Conservation (phyloP, 2,113 vertebrate species). For the Ctenomys sociabilis region DNA sequence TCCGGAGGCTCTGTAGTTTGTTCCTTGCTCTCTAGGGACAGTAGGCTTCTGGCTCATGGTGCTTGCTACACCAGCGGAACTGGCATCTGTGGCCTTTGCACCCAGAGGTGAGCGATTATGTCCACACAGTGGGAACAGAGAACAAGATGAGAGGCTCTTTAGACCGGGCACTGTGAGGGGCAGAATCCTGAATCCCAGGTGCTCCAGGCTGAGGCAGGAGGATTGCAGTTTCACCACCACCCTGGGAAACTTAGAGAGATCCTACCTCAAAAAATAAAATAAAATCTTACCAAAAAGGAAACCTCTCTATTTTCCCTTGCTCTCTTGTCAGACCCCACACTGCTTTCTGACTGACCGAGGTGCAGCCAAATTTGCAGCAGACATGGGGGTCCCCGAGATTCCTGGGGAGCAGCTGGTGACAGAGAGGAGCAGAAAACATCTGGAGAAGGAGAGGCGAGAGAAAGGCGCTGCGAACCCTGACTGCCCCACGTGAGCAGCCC, state of each 20-base stretch:
- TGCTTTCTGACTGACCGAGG: slow-evolving; percentile 91
- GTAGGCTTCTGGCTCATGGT: too few relatives aligned
- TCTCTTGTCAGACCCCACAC: slow-evolving; percentile 89
- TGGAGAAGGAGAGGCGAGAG: slow-evolving; percentile 88
- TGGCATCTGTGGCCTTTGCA: background rate
- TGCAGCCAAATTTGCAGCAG: slow-evolving; percentile 90
- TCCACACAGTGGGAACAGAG: background rate
- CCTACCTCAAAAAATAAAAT: background rate
- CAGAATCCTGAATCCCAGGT: background rate
- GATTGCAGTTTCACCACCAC: background rate
- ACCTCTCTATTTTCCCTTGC: background rate
- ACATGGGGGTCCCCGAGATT: slow-evolving; percentile 90
- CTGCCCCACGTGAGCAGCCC: slow-evolving; percentile 87
- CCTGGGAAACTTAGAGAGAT: background rate
- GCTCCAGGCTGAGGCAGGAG: background rate
- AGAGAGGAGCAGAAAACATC: slow-evolving; percentile 88
- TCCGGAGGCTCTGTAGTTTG: too few relatives aligned
- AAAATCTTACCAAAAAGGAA: background rate
- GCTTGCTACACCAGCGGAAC: background rate
- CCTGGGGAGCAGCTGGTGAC: slow-evolving; percentile 92
- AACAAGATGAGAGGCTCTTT: background rate
- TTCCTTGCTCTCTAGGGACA: too few relatives aligned
- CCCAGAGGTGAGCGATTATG: background rate
- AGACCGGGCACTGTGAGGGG: background rate
- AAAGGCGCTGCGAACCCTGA: slow-evolving; percentile 86